These are phyloP conservation scores for Scolopax rusticola DNA, from an alignment of 2,797 vertebrate genomes.

Conservation along the genomic window DNA sequence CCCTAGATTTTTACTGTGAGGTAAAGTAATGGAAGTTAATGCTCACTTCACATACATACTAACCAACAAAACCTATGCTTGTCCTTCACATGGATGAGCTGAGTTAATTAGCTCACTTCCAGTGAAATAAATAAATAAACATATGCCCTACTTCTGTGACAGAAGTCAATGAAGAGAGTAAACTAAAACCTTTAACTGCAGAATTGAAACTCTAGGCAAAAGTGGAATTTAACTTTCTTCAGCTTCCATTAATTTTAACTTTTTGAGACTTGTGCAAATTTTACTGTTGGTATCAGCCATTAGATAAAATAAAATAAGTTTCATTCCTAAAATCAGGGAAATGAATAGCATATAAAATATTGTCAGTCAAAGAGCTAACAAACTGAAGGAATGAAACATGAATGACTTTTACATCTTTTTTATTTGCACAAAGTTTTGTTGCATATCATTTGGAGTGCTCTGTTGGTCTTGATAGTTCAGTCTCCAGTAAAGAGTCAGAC, in stretches of 20 bases:
- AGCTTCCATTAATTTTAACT: not conserved
- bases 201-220: not conserved
- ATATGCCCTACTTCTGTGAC: not conserved
- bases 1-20: not conserved
- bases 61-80: not conserved
- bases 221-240: not conserved
- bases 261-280: not conserved
- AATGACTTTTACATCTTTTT: not conserved
- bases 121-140: not conserved
- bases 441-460: not conserved
- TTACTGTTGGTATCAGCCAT: not conserved
- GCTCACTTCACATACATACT: not conserved
- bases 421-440: not conserved
- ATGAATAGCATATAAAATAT: not conserved
- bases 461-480: not conserved
- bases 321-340: not conserved
- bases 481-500: not conserved
- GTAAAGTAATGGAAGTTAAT: not conserved
- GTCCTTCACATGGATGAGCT: not conserved
- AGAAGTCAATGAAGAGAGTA: not conserved
- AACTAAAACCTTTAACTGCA: not conserved
- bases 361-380: not conserved
- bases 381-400: not conserved
- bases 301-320: not conserved
- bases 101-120: not conserved